A percentile compares a stretch with the other conserved stretches of the same genome.
These are phyloP conservation scores for Stichopus chloronotus DNA, from an alignment of 35 echinoderm and acorn worm genomes.

Conservation along the genomic window DNA sequence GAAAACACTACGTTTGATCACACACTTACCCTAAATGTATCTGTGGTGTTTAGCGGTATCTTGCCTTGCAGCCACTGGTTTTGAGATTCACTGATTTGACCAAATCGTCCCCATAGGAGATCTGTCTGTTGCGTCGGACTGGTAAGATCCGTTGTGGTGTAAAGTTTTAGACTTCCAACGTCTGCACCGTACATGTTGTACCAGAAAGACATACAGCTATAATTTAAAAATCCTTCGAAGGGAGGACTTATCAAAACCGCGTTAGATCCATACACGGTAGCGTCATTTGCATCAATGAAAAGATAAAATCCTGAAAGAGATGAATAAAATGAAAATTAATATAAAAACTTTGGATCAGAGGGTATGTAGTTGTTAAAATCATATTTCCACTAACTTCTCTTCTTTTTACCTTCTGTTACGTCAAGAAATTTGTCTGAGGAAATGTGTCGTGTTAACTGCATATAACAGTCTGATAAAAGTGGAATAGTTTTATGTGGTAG, in stretches of 20 bases:
- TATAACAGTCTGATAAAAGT: too few species aligned
- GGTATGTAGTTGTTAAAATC: background rate
- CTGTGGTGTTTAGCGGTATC: background rate
- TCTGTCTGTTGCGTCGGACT: background rate
- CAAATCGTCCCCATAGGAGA: constrained; percentile 23
- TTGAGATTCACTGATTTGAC: background rate
- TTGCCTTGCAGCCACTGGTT: constrained; percentile 20
- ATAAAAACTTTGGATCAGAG: background rate
- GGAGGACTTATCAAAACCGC: constrained; percentile 39
- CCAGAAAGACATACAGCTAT: constrained; percentile 78
- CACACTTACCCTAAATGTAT: background rate
- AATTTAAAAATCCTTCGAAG: too few species aligned
- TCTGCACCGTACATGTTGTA: constrained; percentile 84
- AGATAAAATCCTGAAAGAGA: constrained; percentile 57
- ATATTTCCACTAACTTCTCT: too few species aligned
- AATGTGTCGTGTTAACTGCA: too few species aligned
- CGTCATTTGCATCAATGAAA: constrained; percentile 66
- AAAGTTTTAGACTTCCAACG: constrained; percentile 62
- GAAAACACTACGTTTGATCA: too few species aligned
- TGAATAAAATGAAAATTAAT: too few species aligned
- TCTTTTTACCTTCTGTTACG: too few species aligned
- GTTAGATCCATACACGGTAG: background rate
- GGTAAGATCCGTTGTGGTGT: constrained; percentile 31
- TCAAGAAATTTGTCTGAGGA: too few species aligned
- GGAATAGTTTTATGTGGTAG: too few species aligned